Evolutionary conservation across 2,113 vertebrate species (phyloP), one percentile per base, ranked within the genome.

Genomic region (Megaleporinus macrocephalus): DNA sequence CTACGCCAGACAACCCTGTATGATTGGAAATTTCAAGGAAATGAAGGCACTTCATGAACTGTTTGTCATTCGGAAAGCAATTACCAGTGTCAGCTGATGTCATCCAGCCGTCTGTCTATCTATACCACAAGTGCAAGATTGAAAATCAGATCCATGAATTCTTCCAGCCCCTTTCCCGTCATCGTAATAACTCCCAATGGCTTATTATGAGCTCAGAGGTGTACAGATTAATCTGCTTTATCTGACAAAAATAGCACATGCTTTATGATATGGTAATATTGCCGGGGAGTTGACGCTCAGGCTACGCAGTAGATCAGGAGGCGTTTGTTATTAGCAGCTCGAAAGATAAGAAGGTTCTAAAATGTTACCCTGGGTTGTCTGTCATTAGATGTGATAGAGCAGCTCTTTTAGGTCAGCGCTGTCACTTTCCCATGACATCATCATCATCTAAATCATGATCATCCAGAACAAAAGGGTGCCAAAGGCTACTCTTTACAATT

Each of bases 21-120:
- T 27, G 62, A 80, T 53, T 62, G 29, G 72, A 65, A 9, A 44
- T 65, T 33, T 79, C 72, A 65, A 78, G 26, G 65, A 81, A 84
- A 82, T 61, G 75, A 70, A 26, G 70, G 14, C 63, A 73, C 55
- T 63, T 82, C 33, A 76, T 74, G 51, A 69, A 69, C 71, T 77
- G 73, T 73, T 68, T 77, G 73, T 78, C 62, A 59, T 27, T 70
- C 55, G 7, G 65, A 61, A 74, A 84, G 82, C 66, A 78, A 84
- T 81, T 71, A 78, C 76, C 53, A 55, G 53, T 84, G 81, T 80
- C 71, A 69, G 55, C 65, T 59, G 51, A 68, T 81, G 51, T 53
- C 53, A 20, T 27, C 33, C 18, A 63, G 71, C 68, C 65, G 10
- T 71, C 26, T 69, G 49, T 74, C 69, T 71, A 18, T 83, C 68